Evolutionary conservation across 2,888 invertebrate genomes (phyloP).

Genomic region (Serrognathus titanus): DNA sequence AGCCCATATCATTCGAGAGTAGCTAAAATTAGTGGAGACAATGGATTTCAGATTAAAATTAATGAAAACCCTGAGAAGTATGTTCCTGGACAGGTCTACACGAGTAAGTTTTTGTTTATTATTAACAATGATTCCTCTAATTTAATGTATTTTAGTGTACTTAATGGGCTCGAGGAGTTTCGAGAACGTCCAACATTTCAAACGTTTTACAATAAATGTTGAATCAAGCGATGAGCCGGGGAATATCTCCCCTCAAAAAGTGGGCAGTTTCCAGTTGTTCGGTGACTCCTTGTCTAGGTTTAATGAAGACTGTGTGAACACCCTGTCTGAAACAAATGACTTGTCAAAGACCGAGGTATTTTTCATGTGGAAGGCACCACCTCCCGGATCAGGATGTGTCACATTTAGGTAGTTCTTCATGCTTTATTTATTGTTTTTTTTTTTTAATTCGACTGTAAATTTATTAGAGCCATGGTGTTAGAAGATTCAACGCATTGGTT

Average conservation of each 20-base stretch:
- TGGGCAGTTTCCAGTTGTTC: conserved; percentile 70
- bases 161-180: conserved; percentile 65
- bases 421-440: neutral
- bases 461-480: conserved; percentile 75
- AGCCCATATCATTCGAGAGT: conserved; percentile 48
- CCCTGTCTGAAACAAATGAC: conserved; percentile 76
- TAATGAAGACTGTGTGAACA: conserved; percentile 80
- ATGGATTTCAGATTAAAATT: conserved; percentile 78
- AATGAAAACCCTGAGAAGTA: conserved; percentile 79
- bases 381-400: conserved; percentile 80
- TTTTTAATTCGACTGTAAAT: neutral
- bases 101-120: conserved; percentile 53
- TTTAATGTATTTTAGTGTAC: conserved; percentile 53
- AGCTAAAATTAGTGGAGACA: conserved; percentile 72
- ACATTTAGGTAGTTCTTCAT: conserved; percentile 63
- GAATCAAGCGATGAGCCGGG: conserved; percentile 58
- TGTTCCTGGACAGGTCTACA: conserved; percentile 78
- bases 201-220: conserved; percentile 72
- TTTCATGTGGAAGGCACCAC: conserved; percentile 89
- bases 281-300: conserved; percentile 64
- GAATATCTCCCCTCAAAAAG: conserved; percentile 53
- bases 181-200: conserved; percentile 69
- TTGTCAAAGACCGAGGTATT: conserved; percentile 79
- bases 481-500: conserved; percentile 81
- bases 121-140: neutral